A percentile compares a stretch with the other conserved stretches of the same genome.
Evolutionary conservation across 2,888 invertebrate species (phyloP).

Genomic region (Camponotus fellah): DNA sequence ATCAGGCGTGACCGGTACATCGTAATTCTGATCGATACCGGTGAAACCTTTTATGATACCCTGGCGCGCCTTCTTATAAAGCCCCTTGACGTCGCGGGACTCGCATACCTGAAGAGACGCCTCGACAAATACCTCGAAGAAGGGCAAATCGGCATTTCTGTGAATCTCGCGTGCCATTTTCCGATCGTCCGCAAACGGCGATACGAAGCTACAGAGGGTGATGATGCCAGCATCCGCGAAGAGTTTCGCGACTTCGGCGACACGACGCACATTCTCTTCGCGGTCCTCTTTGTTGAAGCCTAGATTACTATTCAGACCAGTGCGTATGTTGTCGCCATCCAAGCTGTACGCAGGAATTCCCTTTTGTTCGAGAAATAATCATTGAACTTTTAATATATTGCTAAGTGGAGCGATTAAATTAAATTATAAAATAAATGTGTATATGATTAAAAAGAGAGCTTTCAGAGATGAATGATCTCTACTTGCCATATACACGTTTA

Average conservation of each 20-base stretch:
- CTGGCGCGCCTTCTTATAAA: constrained; percentile 98
- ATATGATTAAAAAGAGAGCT: too few species aligned
- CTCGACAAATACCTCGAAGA: constrained; percentile 98
- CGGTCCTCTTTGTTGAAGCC: constrained; percentile 97
- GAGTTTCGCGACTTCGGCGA: constrained; percentile 98
- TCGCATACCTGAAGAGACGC: constrained; percentile 98
- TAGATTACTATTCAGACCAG: constrained; percentile 97
- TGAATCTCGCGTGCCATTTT: constrained; percentile 96
- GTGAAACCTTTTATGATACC: constrained; percentile 95
- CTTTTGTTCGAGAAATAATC: constrained; percentile 73
- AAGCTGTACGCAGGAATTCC: constrained; percentile 98
- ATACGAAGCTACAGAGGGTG: constrained; percentile 98
- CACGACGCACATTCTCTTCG: constrained; percentile 98
- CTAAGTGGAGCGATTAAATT: not conserved
- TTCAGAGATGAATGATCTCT: too few species aligned
- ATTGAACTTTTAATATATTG: not conserved
- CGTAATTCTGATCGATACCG: constrained; percentile 97
- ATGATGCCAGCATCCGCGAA: constrained; percentile 99
- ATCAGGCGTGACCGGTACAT: constrained; percentile 94
- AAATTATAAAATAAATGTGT: too few species aligned
- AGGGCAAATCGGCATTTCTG: constrained; percentile 93
- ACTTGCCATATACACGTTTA: not conserved
- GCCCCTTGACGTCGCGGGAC: constrained; percentile 96
- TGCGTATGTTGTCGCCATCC: constrained; percentile 98
- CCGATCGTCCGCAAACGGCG: constrained; percentile 97